Percentiles rank a stretch among this genome's conserved stretches.
phyloP scores from a whole-genome alignment of 2,888 invertebrate species.

The Cremastinae sp. region DNA sequence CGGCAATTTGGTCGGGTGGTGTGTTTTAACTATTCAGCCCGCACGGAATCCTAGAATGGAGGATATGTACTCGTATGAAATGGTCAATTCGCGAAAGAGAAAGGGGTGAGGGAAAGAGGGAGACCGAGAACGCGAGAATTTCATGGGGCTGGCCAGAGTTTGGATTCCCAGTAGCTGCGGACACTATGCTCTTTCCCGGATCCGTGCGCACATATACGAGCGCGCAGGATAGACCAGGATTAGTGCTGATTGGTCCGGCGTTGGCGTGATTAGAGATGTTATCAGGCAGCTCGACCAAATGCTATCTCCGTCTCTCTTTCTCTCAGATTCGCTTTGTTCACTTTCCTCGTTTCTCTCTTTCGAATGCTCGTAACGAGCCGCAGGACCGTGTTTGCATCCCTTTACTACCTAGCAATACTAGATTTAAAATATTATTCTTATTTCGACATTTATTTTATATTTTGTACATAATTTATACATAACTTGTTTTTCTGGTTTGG shows the following conservation, averaged over 20 bases:
- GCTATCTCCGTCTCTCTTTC: constrained; percentile 55
- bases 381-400: constrained; percentile 70
- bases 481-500: constrained; percentile 12
- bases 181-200: constrained; percentile 53
- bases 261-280: constrained; percentile 80
- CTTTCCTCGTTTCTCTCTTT: background rate
- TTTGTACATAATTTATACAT: no score
- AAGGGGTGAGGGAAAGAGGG: constrained; percentile 30
- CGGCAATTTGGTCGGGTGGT: constrained; percentile 36
- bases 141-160: constrained; percentile 69
- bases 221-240: constrained; percentile 72
- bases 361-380: constrained; percentile 65
- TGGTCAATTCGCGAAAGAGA: constrained; percentile 66
- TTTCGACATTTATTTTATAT: background rate
- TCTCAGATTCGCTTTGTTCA: constrained; percentile 46
- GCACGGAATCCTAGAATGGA: constrained; percentile 47
- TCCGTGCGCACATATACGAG: constrained; percentile 16
- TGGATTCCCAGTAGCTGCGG: constrained; percentile 67
- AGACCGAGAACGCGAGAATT: constrained; percentile 57
- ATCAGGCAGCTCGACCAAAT: constrained; percentile 73
- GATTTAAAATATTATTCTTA: background rate
- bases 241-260: constrained; percentile 80
- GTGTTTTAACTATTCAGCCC: constrained; percentile 39
- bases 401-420: constrained; percentile 54
- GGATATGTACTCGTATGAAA: constrained; percentile 61